These are phyloP conservation scores for Polypterus senegalus DNA, from an alignment of 2,113 vertebrate species.

Conservation along the genomic window DNA sequence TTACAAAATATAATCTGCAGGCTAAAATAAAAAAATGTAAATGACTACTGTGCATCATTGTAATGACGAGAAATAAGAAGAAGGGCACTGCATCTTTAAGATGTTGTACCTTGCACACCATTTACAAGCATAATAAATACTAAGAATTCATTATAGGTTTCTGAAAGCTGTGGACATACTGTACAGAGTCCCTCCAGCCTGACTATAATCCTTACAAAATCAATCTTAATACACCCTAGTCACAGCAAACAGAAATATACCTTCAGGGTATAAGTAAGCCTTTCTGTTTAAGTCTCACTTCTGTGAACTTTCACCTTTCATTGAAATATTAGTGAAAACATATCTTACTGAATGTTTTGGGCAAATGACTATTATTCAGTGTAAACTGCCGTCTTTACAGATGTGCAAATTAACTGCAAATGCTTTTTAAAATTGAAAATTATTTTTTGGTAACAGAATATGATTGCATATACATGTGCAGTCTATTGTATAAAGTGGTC, in stretches of 20 bases:
- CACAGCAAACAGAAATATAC: conserved; percentile 39
- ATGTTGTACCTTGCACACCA: neutral
- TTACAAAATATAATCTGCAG: neutral
- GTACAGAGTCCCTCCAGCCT: conserved; percentile 25
- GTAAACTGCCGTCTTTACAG: no score
- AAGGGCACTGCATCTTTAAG: neutral
- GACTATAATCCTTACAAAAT: conserved; percentile 37
- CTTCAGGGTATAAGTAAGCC: conserved; percentile 29
- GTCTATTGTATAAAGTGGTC: no score
- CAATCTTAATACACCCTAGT: conserved; percentile 49
- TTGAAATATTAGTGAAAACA: no score
- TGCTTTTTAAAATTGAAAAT: no score
- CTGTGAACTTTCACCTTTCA: conserved; percentile 30
- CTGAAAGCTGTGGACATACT: conserved; percentile 28
- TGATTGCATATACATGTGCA: no score
- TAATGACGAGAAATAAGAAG: neutral
- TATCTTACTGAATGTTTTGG: no score
- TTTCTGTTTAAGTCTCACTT: conserved; percentile 24
- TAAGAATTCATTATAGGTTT: neutral
- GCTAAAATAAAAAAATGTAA: neutral
- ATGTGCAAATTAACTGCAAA: no score
- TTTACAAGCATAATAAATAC: neutral
- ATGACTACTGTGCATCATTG: neutral
- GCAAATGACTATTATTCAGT: no score
- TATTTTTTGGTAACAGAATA: no score